Base-by-base conservation (phyloP, 2,888 invertebrate genomes). In the Drosophila colorata region DNA sequence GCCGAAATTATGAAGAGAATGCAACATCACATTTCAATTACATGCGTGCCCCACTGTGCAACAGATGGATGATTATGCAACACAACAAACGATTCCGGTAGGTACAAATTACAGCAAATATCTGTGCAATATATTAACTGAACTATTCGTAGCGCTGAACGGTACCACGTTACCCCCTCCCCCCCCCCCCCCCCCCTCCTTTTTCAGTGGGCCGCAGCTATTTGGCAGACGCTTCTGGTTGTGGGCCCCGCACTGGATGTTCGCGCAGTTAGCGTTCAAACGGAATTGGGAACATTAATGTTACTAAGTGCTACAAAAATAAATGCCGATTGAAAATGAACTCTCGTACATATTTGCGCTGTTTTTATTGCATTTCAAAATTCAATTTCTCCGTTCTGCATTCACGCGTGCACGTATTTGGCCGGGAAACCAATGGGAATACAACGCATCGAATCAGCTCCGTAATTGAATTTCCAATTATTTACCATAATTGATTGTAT, bases 251-350 rank as follows among this genome's bases (percentile, higher is more conserved):
- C 25, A 38, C 4, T 8, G 3, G 4, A n/a, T 28, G 14, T 28
- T 38, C 59, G 46, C 1, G 60, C 23, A 14, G 60, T 2, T 61
- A 18, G 60, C 60, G 60, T 31, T 59, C 46, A n/a, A 8, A 1
- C 16, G 44, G 16, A 23, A 31, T 33, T n/a, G 8, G 3, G 6
- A 16, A 23, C 16, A 58, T n/a, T 33, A 14, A 13, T 16, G 14
- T 20, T 38, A 31, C 52, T 7, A 40, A 16, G 40, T 23, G 16
- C 41, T 16, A 40, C n/a, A 25, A 5, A n/a, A 7, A 41, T 8
- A 40, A 23, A 41, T 31, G 6, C n/a, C n/a, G n/a, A 31, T 31
- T 20, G 20, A 41, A 31, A 18, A 16, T 23, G 11, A 13, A 13
- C 1, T 13, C 13, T 33, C n/a, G n/a, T n/a, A n/a, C n/a, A n/a